A percentile compares a stretch with the other conserved stretches of the same genome.
Conservation (phyloP, 2,113 vertebrate species). For the Cercopithecus mona region DNA sequence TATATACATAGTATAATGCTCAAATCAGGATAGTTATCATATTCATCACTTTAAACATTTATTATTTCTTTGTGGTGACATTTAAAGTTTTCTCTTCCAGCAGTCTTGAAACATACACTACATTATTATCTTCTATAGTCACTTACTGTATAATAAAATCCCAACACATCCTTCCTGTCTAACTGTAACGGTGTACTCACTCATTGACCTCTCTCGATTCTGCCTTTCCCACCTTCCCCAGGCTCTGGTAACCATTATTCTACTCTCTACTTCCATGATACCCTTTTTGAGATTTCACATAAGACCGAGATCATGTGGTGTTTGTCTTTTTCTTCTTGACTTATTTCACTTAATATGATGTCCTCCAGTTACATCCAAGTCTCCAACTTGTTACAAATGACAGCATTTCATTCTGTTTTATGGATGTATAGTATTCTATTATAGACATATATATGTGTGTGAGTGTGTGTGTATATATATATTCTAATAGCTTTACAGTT, state of each 20-base stretch:
- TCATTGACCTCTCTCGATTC: background rate
- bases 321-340: background rate
- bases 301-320: background rate
- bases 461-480: fast-evolving
- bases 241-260: background rate
- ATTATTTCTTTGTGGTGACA: background rate
- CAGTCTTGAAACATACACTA: background rate
- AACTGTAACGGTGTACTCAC: background rate
- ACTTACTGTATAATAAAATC: background rate
- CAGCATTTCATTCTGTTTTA: background rate
- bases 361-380: background rate
- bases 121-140: background rate
- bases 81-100: background rate
- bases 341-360: background rate
- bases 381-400: background rate
- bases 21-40: background rate
- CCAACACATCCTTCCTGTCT: background rate
- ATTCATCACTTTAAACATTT: background rate
- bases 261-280: background rate
- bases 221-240: background rate
- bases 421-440: background rate
- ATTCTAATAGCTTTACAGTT: no score
- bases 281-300: background rate
- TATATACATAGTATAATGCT: background rate
- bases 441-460: background rate